Base-by-base conservation (phyloP, 2,797 vertebrate species). In the Pteronotus mesoamericanus region DNA sequence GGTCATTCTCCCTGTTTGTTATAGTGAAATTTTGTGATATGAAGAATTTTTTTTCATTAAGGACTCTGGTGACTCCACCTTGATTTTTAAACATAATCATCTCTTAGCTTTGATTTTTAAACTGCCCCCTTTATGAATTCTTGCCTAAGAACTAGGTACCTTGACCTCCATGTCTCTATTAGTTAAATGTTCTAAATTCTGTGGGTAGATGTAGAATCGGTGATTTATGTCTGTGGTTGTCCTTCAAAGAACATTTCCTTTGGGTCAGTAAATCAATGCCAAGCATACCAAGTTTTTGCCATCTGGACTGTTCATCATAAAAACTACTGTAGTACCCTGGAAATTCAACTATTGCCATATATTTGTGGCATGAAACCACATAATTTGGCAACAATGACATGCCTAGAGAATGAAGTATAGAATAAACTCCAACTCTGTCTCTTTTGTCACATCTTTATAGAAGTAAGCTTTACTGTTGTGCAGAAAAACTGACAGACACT, bases 221-320 rank as follows among this genome's bases (percentile, higher is more conserved):
- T 92, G 84, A 98, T 97, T 97, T 97, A 66, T 98, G 97, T 97
- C 96, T 98, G 69, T 97, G 80, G 94, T 98, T 98, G 92, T 97
- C 97, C 89, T 98, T 97, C 98, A 97, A 97, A 98, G 90, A 97
- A 94, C 92, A 96, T 98, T 97, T 89, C 96, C 96, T 98, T 97
- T 97, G 91, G 82, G 89, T 97, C 93, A 97, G 95, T 98, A 98
- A 97, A 96, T 98, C 95, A 96, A 61, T 96, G 80, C 95, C 97
- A 97, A 97, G 85, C 90, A 95, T 87, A 89, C 97, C 96, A 96
- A 94, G 78, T 86, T 97, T 98, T 95, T 97, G 87, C 96, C 97
- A 96, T 95, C 93, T 98, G 94, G 97, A 98, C 90, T 96, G 95
- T 95, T 39, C 91, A 86, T 98, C 97, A 94, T 96, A 97, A 97